These are phyloP conservation scores for Synanthedon formicaeformis DNA, from an alignment of 2,888 invertebrate genomes.

Conservation along the genomic window DNA sequence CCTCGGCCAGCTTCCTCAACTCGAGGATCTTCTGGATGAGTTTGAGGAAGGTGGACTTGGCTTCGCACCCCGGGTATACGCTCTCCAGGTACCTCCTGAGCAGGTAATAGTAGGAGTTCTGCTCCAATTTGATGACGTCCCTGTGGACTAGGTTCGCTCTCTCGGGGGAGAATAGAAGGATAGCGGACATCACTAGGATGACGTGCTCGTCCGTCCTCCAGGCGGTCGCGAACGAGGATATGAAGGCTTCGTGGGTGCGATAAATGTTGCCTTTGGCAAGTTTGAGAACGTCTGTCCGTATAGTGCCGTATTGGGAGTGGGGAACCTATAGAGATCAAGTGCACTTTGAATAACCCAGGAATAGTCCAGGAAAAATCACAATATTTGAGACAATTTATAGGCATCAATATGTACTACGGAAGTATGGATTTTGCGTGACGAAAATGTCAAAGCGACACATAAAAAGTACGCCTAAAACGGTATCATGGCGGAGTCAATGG, in stretches of 20 bases:
- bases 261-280: conserved; percentile 91
- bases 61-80: conserved; percentile 87
- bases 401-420: too few species aligned
- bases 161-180: conserved; percentile 89
- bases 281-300: conserved; percentile 91
- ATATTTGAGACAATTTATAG: too few species aligned
- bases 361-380: background rate
- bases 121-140: conserved; percentile 85
- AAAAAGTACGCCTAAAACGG: too few species aligned
- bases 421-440: too few species aligned
- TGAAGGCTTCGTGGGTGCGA: conserved; percentile 84
- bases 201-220: conserved; percentile 91
- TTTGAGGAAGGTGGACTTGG: conserved; percentile 86
- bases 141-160: conserved; percentile 83
- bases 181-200: conserved; percentile 91
- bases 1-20: conserved; percentile 88
- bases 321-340: conserved; percentile 72
- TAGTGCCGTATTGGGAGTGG: conserved; percentile 80
- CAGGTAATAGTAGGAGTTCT: conserved; percentile 92
- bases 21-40: conserved; percentile 93
- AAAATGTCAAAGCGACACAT: too few species aligned
- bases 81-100: conserved; percentile 87
- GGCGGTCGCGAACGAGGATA: conserved; percentile 85
- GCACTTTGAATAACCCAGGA: background rate
- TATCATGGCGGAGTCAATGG: too few species aligned